Evolutionary conservation across 2,797 vertebrate species (phyloP).

Genomic region (Danio tinwini): DNA sequence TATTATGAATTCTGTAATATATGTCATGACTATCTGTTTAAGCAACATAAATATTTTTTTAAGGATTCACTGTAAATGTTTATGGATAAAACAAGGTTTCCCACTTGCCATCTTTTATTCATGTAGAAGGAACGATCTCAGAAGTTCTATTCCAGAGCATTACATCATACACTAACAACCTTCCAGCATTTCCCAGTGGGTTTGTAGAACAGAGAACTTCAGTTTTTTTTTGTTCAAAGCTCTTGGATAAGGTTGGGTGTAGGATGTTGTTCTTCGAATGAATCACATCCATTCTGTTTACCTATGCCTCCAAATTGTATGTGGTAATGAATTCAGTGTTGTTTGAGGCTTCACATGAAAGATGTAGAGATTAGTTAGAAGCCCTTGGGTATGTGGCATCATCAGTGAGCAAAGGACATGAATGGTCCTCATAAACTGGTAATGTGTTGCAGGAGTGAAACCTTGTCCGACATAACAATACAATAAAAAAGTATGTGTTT

Average conservation of each 20-base stretch:
- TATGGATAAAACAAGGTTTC: conserved; percentile 2
- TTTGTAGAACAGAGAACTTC: conserved; percentile 27
- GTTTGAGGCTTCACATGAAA: conserved; percentile 27
- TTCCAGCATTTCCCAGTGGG: conserved; percentile 22
- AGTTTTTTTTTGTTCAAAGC: conserved; percentile 15
- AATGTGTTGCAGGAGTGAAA: conserved; percentile 32
- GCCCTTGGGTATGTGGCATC: conserved; percentile 26
- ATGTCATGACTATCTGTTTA: not conserved
- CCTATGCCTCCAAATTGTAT: conserved; percentile 18
- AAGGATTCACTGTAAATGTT: not conserved
- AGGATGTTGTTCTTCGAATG: conserved; percentile 21
- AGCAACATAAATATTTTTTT: not conserved
- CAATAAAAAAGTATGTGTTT: not conserved
- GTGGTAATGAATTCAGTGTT: not conserved
- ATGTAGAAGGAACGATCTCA: conserved; percentile 22
- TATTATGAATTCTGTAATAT: not conserved
- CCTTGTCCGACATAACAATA: not conserved
- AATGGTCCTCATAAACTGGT: conserved; percentile 38
- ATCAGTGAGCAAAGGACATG: conserved; percentile 2
- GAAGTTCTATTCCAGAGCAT: conserved; percentile 9
- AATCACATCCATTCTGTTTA: conserved; percentile 20
- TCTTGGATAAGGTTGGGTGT: conserved; percentile 16
- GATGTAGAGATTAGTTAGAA: conserved; percentile 25
- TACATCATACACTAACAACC: conserved; percentile 43
- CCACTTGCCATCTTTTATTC: conserved; percentile 21